phyloP scores from a whole-genome alignment of 2,113 vertebrate species.

The Delphinapterus leucas region DNA sequence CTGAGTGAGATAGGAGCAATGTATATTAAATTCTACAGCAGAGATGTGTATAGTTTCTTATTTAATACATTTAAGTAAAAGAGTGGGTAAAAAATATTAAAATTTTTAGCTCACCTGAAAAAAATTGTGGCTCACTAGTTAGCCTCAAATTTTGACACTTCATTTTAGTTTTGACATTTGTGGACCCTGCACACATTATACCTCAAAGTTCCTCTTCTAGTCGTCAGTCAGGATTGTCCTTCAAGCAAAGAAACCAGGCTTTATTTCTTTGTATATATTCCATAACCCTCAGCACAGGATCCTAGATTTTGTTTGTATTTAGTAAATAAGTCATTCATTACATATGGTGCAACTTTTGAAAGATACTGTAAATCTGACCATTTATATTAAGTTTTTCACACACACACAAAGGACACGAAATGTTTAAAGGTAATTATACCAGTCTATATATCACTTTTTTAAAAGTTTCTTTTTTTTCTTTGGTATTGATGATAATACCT shows the following conservation, averaged over 20 bases:
- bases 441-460: not conserved
- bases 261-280: not conserved
- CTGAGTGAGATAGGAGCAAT: not conserved
- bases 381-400: constrained; percentile 4
- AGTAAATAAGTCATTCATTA: not conserved
- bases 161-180: not conserved
- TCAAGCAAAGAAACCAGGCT: not conserved
- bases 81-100: not conserved
- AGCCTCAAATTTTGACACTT: not conserved
- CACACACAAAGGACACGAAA: not conserved
- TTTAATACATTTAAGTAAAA: not conserved
- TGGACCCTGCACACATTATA: not conserved
- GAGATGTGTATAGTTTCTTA: not conserved
- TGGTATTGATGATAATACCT: not conserved
- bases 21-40: not conserved
- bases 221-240: not conserved
- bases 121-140: not conserved
- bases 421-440: not conserved
- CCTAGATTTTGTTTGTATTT: not conserved
- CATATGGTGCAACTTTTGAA: not conserved
- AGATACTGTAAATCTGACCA: not conserved
- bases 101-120: not conserved
- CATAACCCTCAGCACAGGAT: not conserved
- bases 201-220: not conserved
- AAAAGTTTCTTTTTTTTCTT: not conserved